Conservation (phyloP, 2,888 invertebrate species). For the Spicauda simplicius region DNA sequence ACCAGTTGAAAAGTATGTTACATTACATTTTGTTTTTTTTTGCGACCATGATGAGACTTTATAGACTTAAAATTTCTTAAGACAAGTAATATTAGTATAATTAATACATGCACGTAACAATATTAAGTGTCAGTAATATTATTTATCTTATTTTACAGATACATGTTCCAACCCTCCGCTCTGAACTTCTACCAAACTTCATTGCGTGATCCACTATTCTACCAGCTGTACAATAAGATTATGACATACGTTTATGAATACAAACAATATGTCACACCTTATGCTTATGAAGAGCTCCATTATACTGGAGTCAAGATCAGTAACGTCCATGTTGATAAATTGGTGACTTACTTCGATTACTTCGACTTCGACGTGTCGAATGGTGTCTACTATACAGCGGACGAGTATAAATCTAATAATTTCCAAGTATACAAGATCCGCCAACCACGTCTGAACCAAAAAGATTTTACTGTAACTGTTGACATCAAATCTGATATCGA, state of each 20-base stretch:
- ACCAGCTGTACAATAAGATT: constrained; percentile 87
- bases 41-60: too few relatives aligned
- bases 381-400: constrained; percentile 61
- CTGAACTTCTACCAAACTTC: constrained; percentile 87
- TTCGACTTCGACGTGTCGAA: constrained; percentile 87
- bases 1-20: constrained; percentile 54
- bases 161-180: constrained; percentile 81
- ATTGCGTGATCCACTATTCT: constrained; percentile 89
- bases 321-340: constrained; percentile 85
- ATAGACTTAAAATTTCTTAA: too few relatives aligned
- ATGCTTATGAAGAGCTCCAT: constrained; percentile 82
- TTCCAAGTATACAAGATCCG: constrained; percentile 81
- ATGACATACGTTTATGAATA: constrained; percentile 84
- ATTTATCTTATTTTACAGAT: constrained; percentile 53
- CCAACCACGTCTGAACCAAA: constrained; percentile 89
- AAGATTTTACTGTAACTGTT: constrained; percentile 86
- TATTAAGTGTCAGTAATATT: neutral
- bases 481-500: constrained; percentile 85
- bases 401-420: constrained; percentile 62
- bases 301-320: constrained; percentile 86
- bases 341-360: constrained; percentile 88
- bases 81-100: too few relatives aligned
- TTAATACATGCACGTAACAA: too few relatives aligned
- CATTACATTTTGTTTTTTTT: too few relatives aligned
- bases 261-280: constrained; percentile 84